Conservation (phyloP, 2,888 invertebrate genomes). For the Megastigmus dorsalis region DNA sequence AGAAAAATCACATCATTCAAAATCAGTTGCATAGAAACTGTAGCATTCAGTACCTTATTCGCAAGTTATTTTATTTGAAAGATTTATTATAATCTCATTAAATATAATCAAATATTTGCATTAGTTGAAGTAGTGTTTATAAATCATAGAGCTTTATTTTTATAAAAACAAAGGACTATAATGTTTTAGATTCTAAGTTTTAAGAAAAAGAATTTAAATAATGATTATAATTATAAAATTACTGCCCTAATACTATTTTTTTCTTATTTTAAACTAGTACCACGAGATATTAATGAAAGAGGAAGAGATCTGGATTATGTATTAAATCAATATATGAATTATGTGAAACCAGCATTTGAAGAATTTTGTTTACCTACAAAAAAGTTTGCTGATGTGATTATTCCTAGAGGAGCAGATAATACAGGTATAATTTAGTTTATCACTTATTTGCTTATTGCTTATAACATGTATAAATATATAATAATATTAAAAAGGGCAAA, state of each 20-base stretch:
- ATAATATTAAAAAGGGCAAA: constrained; percentile 22
- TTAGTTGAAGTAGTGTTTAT: too few species aligned
- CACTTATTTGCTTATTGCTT: constrained; percentile 1
- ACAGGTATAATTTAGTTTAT: constrained; percentile 81
- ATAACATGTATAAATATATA: background rate
- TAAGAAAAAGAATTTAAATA: constrained; percentile 6
- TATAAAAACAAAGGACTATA: constrained; percentile 2
- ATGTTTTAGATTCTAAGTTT: constrained; percentile 5
- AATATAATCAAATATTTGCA: too few species aligned
- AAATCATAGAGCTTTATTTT: too few species aligned
- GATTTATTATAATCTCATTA: too few species aligned
- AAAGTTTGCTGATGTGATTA: constrained; percentile 99
- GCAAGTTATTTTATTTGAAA: too few species aligned
- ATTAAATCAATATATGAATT: constrained; percentile 96
- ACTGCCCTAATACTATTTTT: too few species aligned
- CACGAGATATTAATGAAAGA: constrained; percentile 95
- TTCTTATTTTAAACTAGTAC: constrained; percentile 79
- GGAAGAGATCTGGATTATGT: constrained; percentile 96
- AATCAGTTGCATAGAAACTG: too few species aligned
- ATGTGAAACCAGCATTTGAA: constrained; percentile 99
- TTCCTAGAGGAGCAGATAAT: constrained; percentile 98
- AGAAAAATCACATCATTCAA: too few species aligned
- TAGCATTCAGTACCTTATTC: too few species aligned
- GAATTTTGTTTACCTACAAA: constrained; percentile 99
- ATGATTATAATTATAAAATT: too few species aligned